These are phyloP conservation scores for Ligdia adustata DNA, from an alignment of 2,888 invertebrate species.

Conservation along the genomic window DNA sequence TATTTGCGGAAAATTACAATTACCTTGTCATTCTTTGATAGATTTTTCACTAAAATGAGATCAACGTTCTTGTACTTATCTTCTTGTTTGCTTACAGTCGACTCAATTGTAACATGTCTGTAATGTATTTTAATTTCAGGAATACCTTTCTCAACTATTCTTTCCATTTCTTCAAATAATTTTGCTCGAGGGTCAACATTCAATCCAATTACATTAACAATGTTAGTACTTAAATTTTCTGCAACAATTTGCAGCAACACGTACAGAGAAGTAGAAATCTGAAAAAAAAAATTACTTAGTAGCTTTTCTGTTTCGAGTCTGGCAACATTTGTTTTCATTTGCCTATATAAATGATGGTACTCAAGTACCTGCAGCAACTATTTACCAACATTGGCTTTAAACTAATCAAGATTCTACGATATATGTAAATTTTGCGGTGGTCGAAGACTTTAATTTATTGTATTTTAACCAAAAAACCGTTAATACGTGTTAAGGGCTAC, in stretches of 20 bases:
- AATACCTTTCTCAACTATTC: conserved; percentile 9
- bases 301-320: too few species aligned
- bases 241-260: conserved; percentile 41
- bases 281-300: too few species aligned
- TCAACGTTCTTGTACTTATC: conserved; percentile 19
- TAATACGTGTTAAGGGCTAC: too few species aligned
- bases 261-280: conserved; percentile 33
- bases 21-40: conserved; percentile 35
- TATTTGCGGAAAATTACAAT: conserved; percentile 11
- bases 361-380: too few species aligned
- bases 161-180: conserved; percentile 29
- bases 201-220: conserved; percentile 34
- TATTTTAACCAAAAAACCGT: too few species aligned
- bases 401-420: too few species aligned
- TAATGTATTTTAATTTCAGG: conserved; percentile 29
- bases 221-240: conserved; percentile 39
- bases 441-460: too few species aligned
- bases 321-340: too few species aligned
- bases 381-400: too few species aligned
- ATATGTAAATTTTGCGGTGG: too few species aligned
- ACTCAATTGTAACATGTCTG: background rate
- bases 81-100: conserved; percentile 1
- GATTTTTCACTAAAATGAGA: conserved; percentile 34
- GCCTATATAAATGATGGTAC: too few species aligned
- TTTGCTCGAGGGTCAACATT: conserved; percentile 4